phyloP scores from a whole-genome alignment of 2,888 invertebrate species.

The Mystacides longicornis region DNA sequence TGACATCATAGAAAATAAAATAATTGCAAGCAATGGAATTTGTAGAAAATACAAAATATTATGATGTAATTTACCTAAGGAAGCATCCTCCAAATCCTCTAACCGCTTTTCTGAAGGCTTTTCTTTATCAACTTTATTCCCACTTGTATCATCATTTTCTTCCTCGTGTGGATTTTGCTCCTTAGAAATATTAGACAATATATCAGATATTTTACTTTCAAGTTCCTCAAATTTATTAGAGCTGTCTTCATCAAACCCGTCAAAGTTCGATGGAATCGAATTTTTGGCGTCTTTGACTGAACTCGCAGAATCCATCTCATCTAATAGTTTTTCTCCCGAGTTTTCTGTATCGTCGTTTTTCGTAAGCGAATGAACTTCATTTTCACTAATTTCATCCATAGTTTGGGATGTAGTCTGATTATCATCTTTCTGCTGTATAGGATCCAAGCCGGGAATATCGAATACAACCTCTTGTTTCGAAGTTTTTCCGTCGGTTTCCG shows the following conservation, averaged over 20 bases:
- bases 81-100: constrained; percentile 12
- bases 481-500: too few species aligned
- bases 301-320: not conserved
- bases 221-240: not conserved
- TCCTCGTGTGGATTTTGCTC: not conserved
- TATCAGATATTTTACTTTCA: not conserved
- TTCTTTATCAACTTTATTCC: not conserved
- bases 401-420: not conserved
- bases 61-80: constrained; percentile 8
- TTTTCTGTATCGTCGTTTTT: not conserved
- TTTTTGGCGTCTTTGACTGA: not conserved
- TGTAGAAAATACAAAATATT: too few species aligned
- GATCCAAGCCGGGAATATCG: too few species aligned
- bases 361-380: not conserved
- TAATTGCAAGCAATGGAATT: too few species aligned
- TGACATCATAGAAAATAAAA: too few species aligned
- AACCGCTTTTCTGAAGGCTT: not conserved
- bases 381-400: not conserved
- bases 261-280: too few species aligned
- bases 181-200: not conserved
- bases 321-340: not conserved
- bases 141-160: not conserved
- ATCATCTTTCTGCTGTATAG: too few species aligned
- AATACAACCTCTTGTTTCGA: too few species aligned
- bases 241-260: not conserved